Conservation (phyloP, 1,140 invertebrate species). For the Drosophila ficusphila region DNA sequence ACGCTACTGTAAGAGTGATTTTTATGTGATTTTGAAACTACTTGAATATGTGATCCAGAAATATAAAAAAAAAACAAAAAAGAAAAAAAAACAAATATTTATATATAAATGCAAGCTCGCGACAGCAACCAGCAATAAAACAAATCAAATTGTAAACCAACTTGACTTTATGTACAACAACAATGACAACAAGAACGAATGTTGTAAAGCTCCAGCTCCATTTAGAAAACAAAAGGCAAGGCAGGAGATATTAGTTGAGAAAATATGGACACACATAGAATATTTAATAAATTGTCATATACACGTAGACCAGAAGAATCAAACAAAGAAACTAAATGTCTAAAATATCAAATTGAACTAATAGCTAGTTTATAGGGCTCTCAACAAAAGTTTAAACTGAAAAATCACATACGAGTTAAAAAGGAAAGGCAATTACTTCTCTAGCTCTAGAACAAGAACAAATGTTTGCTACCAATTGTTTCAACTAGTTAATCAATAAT, state of each 20-base stretch:
- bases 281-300: constrained; percentile 22
- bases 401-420: constrained; percentile 26
- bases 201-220: constrained; percentile 70
- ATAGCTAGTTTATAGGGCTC: constrained; percentile 63
- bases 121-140: constrained; percentile 57
- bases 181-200: constrained; percentile 26
- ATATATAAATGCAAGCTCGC: constrained; percentile 57
- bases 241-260: neutral
- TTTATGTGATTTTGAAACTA: constrained; percentile 83
- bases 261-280: constrained; percentile 30
- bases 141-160: constrained; percentile 49
- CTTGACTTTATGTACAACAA: constrained; percentile 64
- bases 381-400: constrained; percentile 7
- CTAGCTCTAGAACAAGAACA: constrained; percentile 60
- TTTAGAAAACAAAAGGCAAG: constrained; percentile 57
- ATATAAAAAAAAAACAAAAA: constrained; percentile 54
- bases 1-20: constrained; percentile 83
- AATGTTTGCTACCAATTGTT: constrained; percentile 73
- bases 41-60: constrained; percentile 81
- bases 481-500: constrained; percentile 65
- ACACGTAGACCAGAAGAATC: constrained; percentile 26
- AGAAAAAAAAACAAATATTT: constrained; percentile 53
- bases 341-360: constrained; percentile 67
- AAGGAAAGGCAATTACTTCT: constrained; percentile 59
- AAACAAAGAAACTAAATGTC: constrained; percentile 60